These are phyloP conservation scores for Hylomyscus alleni DNA, from an alignment of 2,797 vertebrate species.

Conservation along the genomic window DNA sequence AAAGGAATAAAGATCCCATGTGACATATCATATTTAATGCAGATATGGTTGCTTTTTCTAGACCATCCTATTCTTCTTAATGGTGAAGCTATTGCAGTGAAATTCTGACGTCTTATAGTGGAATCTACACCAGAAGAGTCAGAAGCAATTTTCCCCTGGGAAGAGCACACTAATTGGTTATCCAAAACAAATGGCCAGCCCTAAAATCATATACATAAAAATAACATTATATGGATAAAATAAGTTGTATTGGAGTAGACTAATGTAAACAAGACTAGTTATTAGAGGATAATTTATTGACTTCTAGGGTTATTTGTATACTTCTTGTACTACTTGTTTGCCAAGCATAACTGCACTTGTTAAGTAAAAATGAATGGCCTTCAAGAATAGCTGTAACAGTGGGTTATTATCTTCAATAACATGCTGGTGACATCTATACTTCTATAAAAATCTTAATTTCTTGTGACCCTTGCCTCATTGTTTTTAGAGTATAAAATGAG, in stretches of 20 bases:
- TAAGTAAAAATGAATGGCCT: neutral
- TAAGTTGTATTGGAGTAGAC: neutral
- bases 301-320: neutral
- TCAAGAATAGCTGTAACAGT: neutral
- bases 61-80: neutral
- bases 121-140: neutral
- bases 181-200: neutral
- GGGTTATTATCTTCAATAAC: neutral
- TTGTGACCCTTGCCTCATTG: neutral
- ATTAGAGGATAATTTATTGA: neutral
- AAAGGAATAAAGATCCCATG: neutral
- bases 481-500: neutral
- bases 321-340: neutral
- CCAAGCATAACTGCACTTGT: neutral
- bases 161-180: neutral
- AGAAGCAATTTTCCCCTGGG: neutral
- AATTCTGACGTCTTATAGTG: neutral
- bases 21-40: slow-evolving; percentile 6
- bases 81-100: neutral
- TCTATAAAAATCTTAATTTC: neutral
- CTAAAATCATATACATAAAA: neutral
- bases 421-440: neutral
- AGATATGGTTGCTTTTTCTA: neutral
- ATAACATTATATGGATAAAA: neutral
- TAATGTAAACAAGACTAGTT: neutral